phyloP scores from a whole-genome alignment of 1,140 invertebrate genomes.

The Psilanteris sp. region DNA sequence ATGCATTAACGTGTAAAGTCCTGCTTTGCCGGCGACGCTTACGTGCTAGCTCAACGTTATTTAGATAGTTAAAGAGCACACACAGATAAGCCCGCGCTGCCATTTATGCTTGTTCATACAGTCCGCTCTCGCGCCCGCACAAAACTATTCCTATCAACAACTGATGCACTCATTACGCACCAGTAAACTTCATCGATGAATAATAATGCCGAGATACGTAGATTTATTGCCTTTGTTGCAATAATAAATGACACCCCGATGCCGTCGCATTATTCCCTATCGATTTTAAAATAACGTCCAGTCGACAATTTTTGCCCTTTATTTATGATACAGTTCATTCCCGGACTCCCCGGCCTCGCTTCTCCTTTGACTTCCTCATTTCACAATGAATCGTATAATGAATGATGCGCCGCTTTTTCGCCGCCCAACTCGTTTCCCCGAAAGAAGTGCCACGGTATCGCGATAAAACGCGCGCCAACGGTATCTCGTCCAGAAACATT shows the following conservation, averaged over 20 bases:
- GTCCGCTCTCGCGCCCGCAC: slow-evolving; percentile 9
- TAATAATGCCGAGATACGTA: slow-evolving; percentile 49
- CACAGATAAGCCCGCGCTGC: slow-evolving; percentile 57
- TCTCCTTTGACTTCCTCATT: slow-evolving; percentile 6
- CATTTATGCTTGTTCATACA: slow-evolving; percentile 57
- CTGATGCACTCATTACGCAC: slow-evolving; percentile 59
- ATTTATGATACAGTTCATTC: slow-evolving; percentile 28
- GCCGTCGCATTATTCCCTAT: slow-evolving; percentile 32
- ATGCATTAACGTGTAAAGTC: slow-evolving; percentile 63
- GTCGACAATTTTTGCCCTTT: slow-evolving; percentile 43
- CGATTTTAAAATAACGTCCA: slow-evolving; percentile 35
- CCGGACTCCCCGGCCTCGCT: background rate
- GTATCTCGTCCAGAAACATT: too few species aligned
- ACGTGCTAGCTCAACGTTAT: slow-evolving; percentile 54
- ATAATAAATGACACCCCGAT: slow-evolving; percentile 31
- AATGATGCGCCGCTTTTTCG: slow-evolving; percentile 14
- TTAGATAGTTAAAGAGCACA: slow-evolving; percentile 63
- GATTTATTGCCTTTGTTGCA: slow-evolving; percentile 58
- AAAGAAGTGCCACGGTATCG: slow-evolving; percentile 10
- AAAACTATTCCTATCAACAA: slow-evolving; percentile 54
- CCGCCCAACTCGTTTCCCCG: slow-evolving; percentile 6
- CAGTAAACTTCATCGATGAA: slow-evolving; percentile 60
- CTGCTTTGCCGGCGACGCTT: slow-evolving; percentile 56
- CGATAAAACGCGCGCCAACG: too few species aligned
- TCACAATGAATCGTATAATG: slow-evolving; percentile 28